phyloP scores from a whole-genome alignment of 2,113 vertebrate genomes.

The Symphodus melops region DNA sequence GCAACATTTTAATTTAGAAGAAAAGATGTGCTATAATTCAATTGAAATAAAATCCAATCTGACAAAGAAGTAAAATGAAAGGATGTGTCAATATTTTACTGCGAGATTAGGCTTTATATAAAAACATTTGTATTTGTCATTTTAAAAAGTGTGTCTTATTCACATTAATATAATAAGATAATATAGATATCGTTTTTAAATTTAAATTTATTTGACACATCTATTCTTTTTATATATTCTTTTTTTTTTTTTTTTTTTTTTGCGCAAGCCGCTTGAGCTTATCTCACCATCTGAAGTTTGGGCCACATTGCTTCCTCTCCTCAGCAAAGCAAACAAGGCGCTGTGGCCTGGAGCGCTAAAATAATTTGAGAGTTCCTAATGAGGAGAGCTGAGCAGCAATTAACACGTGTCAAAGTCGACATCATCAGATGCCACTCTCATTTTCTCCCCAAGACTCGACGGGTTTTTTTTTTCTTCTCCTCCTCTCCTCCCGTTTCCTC shows the following conservation, averaged over 20 bases:
- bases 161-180: too few species aligned
- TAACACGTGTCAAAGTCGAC: slow-evolving; percentile 97
- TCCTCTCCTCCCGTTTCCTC: slow-evolving; percentile 47
- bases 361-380: slow-evolving; percentile 95
- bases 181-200: neutral
- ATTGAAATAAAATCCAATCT: neutral
- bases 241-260: neutral
- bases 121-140: too few species aligned
- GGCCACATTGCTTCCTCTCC: slow-evolving; percentile 47
- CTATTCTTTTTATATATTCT: neutral
- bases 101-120: neutral
- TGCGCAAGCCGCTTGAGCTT: neutral
- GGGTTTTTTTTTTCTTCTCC: slow-evolving; percentile 71
- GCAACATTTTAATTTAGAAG: neutral
- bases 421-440: slow-evolving; percentile 97
- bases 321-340: slow-evolving; percentile 69
- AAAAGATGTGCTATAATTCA: neutral
- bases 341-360: slow-evolving; percentile 83
- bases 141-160: neutral
- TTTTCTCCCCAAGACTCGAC: slow-evolving; percentile 92
- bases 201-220: neutral
- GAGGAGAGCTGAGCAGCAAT: slow-evolving; percentile 95
- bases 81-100: neutral
- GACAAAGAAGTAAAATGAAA: neutral
- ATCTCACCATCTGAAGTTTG: slow-evolving; percentile 35